Base-by-base conservation (phyloP, 2,888 invertebrate species). In the Smittia aterrima region DNA sequence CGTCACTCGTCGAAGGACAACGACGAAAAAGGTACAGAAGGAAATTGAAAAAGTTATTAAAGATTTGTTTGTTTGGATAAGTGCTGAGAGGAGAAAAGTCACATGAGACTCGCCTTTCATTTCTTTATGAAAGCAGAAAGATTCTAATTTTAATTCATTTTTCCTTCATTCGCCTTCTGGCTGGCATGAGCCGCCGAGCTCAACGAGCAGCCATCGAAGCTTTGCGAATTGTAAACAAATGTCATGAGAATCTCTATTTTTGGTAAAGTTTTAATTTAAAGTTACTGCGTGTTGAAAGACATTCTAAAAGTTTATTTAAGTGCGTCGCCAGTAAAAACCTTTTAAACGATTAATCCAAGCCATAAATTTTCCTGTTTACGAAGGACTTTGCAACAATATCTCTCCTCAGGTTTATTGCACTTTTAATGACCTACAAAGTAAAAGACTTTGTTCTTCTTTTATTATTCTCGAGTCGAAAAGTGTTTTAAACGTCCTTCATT, bases 21-120 rank as follows among this genome's bases (percentile, higher is more conserved):
- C 32, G 32, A 67, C 47, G 41, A 67, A 40, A 40, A 70, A 70
- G 70, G 70, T 70, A 70, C 16, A n/a, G n/a, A 47, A n/a, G 11
- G 32, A 32, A 9, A 32, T 3, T 9, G 32, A 32, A 32, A 6
- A 9, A 9, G 32, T 9, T 32, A n/a, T n/a, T n/a, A n/a, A n/a
- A n/a, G 32, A 9, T 32, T 32, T 32, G 32, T 32, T 32, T 32
- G 3, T 47, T 47, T 47, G 47, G 47, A 47, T n/a, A 47, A 47
- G 47, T 47, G 47, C 47, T 7, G 9, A 47, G 11, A 47, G n/a
- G 47, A 47, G 9, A 16, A 47, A 47, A 47, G 47, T 47, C 47
- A 47, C 47, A 47, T 47, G 47, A 47, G 16, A 2, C 2, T 2
- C 11, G 3, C 2, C 11, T 47, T 16, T n/a, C 47, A 6, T 47